Evolutionary conservation across 2,888 invertebrate species (phyloP), one percentile per base, ranked within the genome.

Genomic region (Catocala fraxini): DNA sequence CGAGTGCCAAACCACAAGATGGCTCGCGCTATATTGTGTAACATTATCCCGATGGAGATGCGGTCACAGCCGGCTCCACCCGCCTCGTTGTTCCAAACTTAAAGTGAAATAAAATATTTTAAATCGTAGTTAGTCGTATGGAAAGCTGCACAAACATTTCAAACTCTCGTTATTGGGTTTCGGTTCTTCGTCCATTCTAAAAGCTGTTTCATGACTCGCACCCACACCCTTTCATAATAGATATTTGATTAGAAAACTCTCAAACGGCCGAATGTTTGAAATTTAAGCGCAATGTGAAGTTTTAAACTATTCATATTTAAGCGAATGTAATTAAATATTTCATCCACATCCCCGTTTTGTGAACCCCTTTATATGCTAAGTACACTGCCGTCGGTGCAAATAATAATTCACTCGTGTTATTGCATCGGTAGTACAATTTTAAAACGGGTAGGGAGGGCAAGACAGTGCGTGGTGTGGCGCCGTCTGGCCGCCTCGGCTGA

Each of bases 401-500:
- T 81, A 77, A 83, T 81, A 77, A 81, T 83, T 84, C 77, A 76
- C 59, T 59, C 69, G 62, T 67, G 62, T 63, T 75, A 75, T 79
- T 72, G 76, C 65, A 73, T 74, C 71, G 68, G 56, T 70, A 66
- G 65, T 75, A 75, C 69, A 70, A 73, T 77, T 85, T 82, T 75
- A 81, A 84, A 81, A 73, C 57, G 75, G 81, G 81, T 59, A 81
- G 82, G 83, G 83, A 77, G 77, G 79, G 79, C 81, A 89, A 87
- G 88, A 88, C 88, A 89, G 85, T 85, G 84, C 84, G 83, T 85
- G 84, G 71, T 64, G 62, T 77, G 90, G 92, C 93, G 93, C 92
- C 93, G 92, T 91, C 92, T 91, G 85, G 93, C 63, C 90, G 92
- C 77, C 66, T 65, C 72, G 73, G 78, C 81, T 93, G 93, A 93